These are phyloP conservation scores for Lepidurus apus DNA, from an alignment of 1,140 invertebrate genomes.

Conservation along the genomic window DNA sequence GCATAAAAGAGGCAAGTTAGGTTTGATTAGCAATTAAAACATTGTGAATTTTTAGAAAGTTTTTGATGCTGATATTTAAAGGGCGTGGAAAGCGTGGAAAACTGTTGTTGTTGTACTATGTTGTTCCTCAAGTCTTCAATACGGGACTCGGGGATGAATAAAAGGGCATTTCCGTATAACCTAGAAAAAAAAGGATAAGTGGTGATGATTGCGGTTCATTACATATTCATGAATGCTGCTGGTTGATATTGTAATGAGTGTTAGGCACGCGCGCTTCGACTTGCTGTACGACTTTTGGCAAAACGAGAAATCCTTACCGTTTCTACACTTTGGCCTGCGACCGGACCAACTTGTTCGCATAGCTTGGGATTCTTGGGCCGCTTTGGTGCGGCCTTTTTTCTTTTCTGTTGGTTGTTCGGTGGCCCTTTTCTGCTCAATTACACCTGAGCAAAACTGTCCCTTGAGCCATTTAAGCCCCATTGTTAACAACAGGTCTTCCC, in stretches of 20 bases:
- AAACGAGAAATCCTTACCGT: neutral
- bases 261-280: conserved; percentile 12
- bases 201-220: conserved; percentile 21
- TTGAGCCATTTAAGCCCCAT: neutral
- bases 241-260: conserved; percentile 19
- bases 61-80: too few species aligned
- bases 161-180: too few species aligned
- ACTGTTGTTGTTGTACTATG: neutral
- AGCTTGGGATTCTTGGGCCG: neutral
- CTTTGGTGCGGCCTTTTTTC: neutral
- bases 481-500: neutral
- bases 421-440: conserved; percentile 3
- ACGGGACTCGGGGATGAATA: too few species aligned
- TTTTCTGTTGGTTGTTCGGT: neutral
- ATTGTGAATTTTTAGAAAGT: too few species aligned
- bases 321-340: neutral
- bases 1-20: too few species aligned
- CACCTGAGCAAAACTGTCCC: conserved; percentile 1
- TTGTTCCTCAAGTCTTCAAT: neutral
- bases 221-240: conserved; percentile 5
- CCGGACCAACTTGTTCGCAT: neutral
- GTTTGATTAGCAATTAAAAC: too few species aligned
- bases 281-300: neutral
- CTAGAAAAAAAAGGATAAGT: neutral
- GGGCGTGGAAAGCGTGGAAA: neutral